A percentile compares a stretch with the other conserved stretches of the same genome.
These are phyloP conservation scores for Drosophila hawaiiensis DNA, from an alignment of 2,888 invertebrate species.

Conservation along the genomic window DNA sequence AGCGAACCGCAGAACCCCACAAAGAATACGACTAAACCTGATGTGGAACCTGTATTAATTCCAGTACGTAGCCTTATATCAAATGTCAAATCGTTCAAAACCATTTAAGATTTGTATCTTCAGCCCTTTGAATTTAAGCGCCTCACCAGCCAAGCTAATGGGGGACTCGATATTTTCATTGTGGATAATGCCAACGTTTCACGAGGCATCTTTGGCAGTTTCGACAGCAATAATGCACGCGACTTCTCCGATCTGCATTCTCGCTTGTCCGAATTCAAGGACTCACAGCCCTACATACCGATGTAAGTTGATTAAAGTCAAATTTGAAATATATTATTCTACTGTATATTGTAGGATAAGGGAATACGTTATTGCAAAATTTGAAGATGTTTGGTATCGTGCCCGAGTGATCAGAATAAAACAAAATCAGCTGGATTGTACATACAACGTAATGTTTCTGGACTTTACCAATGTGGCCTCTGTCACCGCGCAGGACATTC, in stretches of 20 bases:
- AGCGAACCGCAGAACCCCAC: neutral
- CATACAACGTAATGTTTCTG: slow-evolving; percentile 41
- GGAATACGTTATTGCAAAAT: slow-evolving; percentile 56
- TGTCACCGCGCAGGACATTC: slow-evolving; percentile 38
- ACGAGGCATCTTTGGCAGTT: slow-evolving; percentile 58
- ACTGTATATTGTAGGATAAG: slow-evolving; percentile 20
- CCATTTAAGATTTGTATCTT: neutral
- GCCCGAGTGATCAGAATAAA: slow-evolving; percentile 48
- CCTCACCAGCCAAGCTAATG: neutral
- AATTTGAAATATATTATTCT: neutral
- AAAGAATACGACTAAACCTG: neutral
- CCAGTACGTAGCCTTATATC: slow-evolving; percentile 17
- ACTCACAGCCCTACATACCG: slow-evolving; percentile 51
- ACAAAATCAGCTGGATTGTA: neutral
- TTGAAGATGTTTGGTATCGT: slow-evolving; percentile 51
- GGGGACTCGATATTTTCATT: slow-evolving; percentile 47
- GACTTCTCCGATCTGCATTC: slow-evolving; percentile 33
- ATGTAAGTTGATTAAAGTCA: slow-evolving; percentile 28
- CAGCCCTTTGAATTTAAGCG: slow-evolving; percentile 54
- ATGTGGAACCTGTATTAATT: slow-evolving; percentile 11
- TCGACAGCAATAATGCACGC: slow-evolving; percentile 27
- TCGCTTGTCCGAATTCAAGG: slow-evolving; percentile 28
- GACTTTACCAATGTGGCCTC: slow-evolving; percentile 45
- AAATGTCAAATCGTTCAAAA: neutral
- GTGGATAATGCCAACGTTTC: slow-evolving; percentile 50